Evolutionary conservation across 1,140 invertebrate species (phyloP).

Genomic region (Venturia canescens): DNA sequence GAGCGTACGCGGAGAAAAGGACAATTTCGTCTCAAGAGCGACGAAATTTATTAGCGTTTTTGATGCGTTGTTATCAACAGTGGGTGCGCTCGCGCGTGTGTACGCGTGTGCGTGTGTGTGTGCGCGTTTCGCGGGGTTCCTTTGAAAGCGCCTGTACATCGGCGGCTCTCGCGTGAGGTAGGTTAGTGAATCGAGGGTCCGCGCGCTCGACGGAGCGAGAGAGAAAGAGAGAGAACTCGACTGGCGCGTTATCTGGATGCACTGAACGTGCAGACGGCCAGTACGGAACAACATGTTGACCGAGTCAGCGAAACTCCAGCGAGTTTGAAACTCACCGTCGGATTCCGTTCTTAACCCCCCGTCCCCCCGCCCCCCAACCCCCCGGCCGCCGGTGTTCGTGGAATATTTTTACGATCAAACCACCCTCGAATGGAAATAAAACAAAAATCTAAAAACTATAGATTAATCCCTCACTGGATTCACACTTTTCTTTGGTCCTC

Average conservation of each 20-base stretch:
- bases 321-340: conserved; percentile 28
- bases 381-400: too few relatives aligned
- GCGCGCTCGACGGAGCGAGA: background rate
- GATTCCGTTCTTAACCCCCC: conserved; percentile 11
- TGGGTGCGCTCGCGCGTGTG: too few relatives aligned
- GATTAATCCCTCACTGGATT: background rate
- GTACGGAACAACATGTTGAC: conserved; percentile 66
- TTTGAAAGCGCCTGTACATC: conserved; percentile 64
- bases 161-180: conserved; percentile 64
- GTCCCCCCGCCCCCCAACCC: too few relatives aligned
- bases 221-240: background rate
- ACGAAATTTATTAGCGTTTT: too few relatives aligned
- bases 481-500: too few relatives aligned
- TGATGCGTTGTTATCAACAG: too few relatives aligned
- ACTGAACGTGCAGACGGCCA: conserved; percentile 66
- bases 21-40: too few relatives aligned
- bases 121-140: background rate
- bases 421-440: background rate
- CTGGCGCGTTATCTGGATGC: conserved; percentile 66
- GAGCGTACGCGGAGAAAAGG: conserved; percentile 7
- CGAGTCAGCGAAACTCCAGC: conserved; percentile 62
- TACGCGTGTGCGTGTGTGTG: background rate
- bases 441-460: background rate
- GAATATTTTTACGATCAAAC: background rate
- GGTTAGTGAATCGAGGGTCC: conserved; percentile 69